These are phyloP conservation scores for Drosophila lacertosa DNA, from an alignment of 1,140 invertebrate species.

Conservation along the genomic window DNA sequence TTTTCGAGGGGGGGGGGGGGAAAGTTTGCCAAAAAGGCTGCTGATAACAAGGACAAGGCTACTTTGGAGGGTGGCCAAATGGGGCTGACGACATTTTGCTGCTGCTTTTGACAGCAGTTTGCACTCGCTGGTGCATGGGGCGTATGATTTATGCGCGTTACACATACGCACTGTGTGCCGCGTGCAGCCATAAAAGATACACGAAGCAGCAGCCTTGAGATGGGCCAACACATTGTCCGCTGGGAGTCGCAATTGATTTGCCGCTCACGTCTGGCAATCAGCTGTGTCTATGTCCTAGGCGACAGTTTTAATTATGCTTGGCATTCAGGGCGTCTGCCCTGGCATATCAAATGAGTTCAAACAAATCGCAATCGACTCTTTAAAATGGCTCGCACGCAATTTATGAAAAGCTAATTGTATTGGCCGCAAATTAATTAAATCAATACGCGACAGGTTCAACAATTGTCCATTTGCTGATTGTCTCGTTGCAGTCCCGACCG, in stretches of 20 bases:
- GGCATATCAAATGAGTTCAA: slow-evolving; percentile 52
- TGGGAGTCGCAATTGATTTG: slow-evolving; percentile 42
- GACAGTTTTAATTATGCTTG: slow-evolving; percentile 61
- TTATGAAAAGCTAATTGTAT: slow-evolving; percentile 67
- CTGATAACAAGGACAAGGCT: slow-evolving; percentile 47
- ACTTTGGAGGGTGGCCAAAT: slow-evolving; percentile 36
- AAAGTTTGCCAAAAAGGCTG: slow-evolving; percentile 16
- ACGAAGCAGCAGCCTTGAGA: slow-evolving; percentile 14
- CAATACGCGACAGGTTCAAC: slow-evolving; percentile 47
- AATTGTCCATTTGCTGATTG: slow-evolving; percentile 49
- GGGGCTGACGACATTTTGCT: slow-evolving; percentile 25
- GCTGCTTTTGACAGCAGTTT: slow-evolving; percentile 60
- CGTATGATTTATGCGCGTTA: slow-evolving; percentile 35
- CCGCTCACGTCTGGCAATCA: slow-evolving; percentile 39
- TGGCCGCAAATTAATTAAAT: slow-evolving; percentile 76
- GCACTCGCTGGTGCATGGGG: slow-evolving; percentile 14
- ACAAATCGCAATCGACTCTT: slow-evolving; percentile 41
- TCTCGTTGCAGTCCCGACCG: no score
- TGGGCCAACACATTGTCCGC: slow-evolving; percentile 18
- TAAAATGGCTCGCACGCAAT: slow-evolving; percentile 61
- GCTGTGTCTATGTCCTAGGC: slow-evolving; percentile 21
- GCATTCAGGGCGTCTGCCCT: slow-evolving; percentile 41
- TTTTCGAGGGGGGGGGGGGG: no score
- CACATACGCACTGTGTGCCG: slow-evolving; percentile 14
- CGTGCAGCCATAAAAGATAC: slow-evolving; percentile 12